Base-by-base conservation (phyloP, 2,797 vertebrate species). In the Platyrinchus mystaceus region DNA sequence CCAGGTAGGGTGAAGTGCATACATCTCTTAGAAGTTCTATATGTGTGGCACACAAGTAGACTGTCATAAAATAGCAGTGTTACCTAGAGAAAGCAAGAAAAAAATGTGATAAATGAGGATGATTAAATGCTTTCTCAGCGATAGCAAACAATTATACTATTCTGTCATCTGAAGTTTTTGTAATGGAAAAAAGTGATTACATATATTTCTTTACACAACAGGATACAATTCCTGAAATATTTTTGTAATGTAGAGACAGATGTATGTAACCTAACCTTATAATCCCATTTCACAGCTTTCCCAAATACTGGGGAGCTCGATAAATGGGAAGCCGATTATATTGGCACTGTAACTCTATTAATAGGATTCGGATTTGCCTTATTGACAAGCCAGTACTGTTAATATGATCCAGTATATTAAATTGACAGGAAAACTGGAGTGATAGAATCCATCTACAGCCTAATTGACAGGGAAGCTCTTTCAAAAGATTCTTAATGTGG, bases 381-480 rank as follows among this genome's bases (percentile, higher is more conserved):
- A 98, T 98, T 98, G 98, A 98, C 98, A 98, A 97, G 96, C 75
- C 95, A 94, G 93, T 92, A 75, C 95, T 97, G 95, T 97, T 98
- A 98, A 98, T 98, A 97, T 97, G 97, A 98, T 97, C 94, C 95
- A 95, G 86, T 97, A 97, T 97, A 97, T 98, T 98, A 98, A 98
- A 98, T 97, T 98, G 98, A 98, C 97, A 98, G 96, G 96, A 97
- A 98, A 98, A 98, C 96, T 96, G 95, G 95, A 98, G 93, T 92
- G 14, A 97, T 97, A 98, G 97, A 97, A 98, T 98, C 84, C 96
- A 97, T 97, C 97, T 97, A 90, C 92, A 92, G 91, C 95, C 95
- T 98, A 98, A 98, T 98, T 98, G 98, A 97, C 98, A 98, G 95
- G 96, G 97, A 98, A 96, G 86, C 85, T 97, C 97, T 97, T 97